Evolutionary conservation across 1,140 invertebrate species (phyloP).

Genomic region (Lasioglossum albipes): DNA sequence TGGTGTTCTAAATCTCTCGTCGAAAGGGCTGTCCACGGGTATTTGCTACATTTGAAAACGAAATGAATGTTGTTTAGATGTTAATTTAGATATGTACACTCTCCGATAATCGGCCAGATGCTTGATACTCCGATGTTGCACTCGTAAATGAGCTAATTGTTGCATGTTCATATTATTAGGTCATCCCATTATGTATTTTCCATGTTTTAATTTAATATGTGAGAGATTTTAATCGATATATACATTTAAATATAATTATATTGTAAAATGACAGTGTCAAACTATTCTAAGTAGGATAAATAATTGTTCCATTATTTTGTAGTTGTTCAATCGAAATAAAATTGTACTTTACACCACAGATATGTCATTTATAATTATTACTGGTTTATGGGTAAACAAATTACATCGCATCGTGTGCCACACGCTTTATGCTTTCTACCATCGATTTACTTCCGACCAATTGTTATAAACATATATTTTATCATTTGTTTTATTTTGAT

Average conservation of each 20-base stretch:
- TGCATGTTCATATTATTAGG: constrained; percentile 32
- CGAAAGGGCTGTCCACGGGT: constrained; percentile 87
- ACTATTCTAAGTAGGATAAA: neutral
- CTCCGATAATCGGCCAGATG: constrained; percentile 10
- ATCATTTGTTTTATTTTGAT: neutral
- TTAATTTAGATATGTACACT: constrained; percentile 14
- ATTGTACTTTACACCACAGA: neutral
- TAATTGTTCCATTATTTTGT: constrained; percentile 11
- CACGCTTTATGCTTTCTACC: constrained; percentile 13
- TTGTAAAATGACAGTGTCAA: neutral
- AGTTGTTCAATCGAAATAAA: neutral
- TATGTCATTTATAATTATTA: neutral
- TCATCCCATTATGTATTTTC: constrained; percentile 24
- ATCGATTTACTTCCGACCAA: neutral
- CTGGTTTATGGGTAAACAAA: neutral
- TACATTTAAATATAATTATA: neutral
- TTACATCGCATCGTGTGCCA: neutral
- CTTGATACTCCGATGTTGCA: constrained; percentile 34
- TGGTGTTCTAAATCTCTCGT: constrained; percentile 89
- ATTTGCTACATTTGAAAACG: constrained; percentile 64
- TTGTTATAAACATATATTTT: neutral
- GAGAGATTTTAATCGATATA: neutral
- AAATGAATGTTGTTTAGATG: constrained; percentile 22
- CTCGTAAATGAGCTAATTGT: constrained; percentile 5
- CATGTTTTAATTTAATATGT: neutral